phyloP scores from a whole-genome alignment of 2,113 vertebrate genomes.

The Toxotes jaculatrix region DNA sequence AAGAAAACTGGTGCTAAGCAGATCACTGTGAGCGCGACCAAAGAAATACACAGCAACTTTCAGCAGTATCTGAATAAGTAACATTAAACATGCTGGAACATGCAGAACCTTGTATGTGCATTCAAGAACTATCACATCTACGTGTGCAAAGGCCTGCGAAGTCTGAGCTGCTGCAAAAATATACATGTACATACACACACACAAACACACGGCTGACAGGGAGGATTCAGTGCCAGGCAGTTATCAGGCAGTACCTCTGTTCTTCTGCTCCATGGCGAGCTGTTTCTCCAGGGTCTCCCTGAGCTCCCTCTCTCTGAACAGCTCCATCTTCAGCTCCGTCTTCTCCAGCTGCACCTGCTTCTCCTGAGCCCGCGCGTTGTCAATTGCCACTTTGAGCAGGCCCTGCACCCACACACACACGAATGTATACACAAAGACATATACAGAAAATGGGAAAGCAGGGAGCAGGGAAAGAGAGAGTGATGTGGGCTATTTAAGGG shows the following conservation, averaged over 20 bases:
- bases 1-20: constrained; percentile 37
- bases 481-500: constrained; percentile 63
- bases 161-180: constrained; percentile 3
- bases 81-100: constrained; percentile 50
- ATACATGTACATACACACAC: constrained; percentile 2
- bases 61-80: constrained; percentile 42
- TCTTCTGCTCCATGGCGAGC: constrained; percentile 98
- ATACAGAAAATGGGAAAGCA: not conserved
- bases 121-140: constrained; percentile 40
- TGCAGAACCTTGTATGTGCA: constrained; percentile 30
- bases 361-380: constrained; percentile 98
- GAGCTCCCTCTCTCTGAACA: constrained; percentile 98
- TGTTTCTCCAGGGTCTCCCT: constrained; percentile 99
- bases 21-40: constrained; percentile 34
- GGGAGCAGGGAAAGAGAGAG: constrained; percentile 23
- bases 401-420: constrained; percentile 84
- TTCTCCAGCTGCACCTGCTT: constrained; percentile 99
- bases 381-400: constrained; percentile 98
- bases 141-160: constrained; percentile 29
- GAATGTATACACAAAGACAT: not conserved
- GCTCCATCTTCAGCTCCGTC: constrained; percentile 99
- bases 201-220: constrained; percentile 9
- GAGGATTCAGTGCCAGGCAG: constrained; percentile 43
- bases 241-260: constrained; percentile 90
- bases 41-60: constrained; percentile 25